Base-by-base conservation (phyloP, 1,140 invertebrate genomes). In the Drosophila biarmipes region DNA sequence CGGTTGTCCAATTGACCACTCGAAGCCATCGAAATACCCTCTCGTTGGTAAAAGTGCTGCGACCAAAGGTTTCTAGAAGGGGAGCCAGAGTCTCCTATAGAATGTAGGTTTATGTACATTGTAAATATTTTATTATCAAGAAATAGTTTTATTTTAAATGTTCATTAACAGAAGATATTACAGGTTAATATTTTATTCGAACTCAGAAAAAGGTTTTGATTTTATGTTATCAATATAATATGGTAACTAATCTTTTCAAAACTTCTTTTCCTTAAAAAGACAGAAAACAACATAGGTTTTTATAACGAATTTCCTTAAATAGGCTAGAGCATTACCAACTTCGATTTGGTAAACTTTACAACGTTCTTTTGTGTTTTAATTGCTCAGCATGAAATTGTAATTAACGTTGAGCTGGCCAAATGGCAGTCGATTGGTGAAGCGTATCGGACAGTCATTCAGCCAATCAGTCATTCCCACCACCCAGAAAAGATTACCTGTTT, bases 381-480 rank as follows among this genome's bases (percentile, higher is more conserved):
- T 74, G 63, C 74, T 69, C 15, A 51, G 51, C 58, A 69, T 73
- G 68, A 34, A 82, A 82, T 62, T 78, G 74, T 82, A 82, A 82
- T 82, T 82, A 78, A 69, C 55, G 40, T 62, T 34, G 37, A 69
- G 62, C 49, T 55, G 46, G 38, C 54, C 49, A 71, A 69, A 56
- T 63, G 54, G 19, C 27, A 21, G 45, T 35, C 31, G 55, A 62
- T 56, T 35, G 58, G 35, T 78, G 57, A 57, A 37, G 67, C 54
- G 34, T 12, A 61, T 45, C 38, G 31, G 52, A 21, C 63, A 56
- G 42, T 24, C 35, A 66, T 43, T 61, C 67, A 78, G 34, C 15
- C 75, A 56, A 45, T 29, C 46, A 62, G 42, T 19, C 45, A 68
- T n/a, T 35, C 15, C 19, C 15, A 29, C 35, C 49, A 17, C n/a